Percentiles rank a stretch among this genome's conserved stretches.
Evolutionary conservation across 2,888 invertebrate species (phyloP).

Genomic region (Teinopalpus imperialis): DNA sequence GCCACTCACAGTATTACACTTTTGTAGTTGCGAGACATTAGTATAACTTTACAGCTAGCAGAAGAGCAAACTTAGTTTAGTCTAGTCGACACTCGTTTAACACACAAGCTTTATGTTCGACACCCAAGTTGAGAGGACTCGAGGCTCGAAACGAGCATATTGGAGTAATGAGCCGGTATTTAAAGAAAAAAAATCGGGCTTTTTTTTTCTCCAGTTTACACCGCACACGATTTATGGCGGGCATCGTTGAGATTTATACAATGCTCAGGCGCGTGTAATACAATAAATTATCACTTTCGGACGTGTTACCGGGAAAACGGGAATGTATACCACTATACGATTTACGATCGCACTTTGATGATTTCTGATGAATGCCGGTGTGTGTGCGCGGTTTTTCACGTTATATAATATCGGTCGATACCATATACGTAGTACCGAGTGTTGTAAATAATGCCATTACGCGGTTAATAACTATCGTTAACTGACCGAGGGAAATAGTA

Average conservation of each 20-base stretch:
- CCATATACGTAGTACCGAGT: neutral
- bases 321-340: slow-evolving; percentile 18
- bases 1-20: too few relatives aligned
- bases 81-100: too few relatives aligned
- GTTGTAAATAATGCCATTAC: neutral
- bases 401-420: neutral
- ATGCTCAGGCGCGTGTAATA: slow-evolving; percentile 27
- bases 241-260: slow-evolving; percentile 30
- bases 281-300: slow-evolving; percentile 30
- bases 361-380: slow-evolving; percentile 19
- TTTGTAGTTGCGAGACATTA: too few relatives aligned
- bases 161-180: slow-evolving; percentile 22
- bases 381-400: neutral
- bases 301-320: slow-evolving; percentile 26
- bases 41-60: too few relatives aligned
- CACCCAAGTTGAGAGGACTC: slow-evolving; percentile 11
- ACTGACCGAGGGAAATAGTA: slow-evolving; percentile 6
- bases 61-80: too few relatives aligned
- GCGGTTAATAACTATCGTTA: slow-evolving; percentile 6
- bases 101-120: slow-evolving; percentile 8
- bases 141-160: slow-evolving; percentile 4
- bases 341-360: slow-evolving; percentile 26
- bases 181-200: slow-evolving; percentile 12
- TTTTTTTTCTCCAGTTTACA: slow-evolving; percentile 16
- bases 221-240: slow-evolving; percentile 28